These are phyloP conservation scores for Fopius arisanus DNA, from an alignment of 1,140 invertebrate species.

Conservation along the genomic window DNA sequence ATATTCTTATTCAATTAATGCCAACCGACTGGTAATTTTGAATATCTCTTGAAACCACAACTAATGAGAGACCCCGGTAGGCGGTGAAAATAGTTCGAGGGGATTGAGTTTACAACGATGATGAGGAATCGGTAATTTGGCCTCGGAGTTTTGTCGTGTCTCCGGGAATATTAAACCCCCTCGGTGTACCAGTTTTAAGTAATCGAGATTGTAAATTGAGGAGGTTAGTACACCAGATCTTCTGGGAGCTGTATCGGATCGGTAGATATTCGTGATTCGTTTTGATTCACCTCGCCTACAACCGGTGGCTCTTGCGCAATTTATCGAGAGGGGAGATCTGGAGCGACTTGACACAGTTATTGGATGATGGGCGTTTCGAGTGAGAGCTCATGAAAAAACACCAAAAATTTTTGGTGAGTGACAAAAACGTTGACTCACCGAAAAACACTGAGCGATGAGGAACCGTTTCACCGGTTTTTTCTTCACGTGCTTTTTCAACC, in stretches of 20 bases:
- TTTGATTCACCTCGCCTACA: constrained; percentile 24
- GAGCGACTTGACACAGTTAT: constrained; percentile 56
- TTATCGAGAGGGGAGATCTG: constrained; percentile 43
- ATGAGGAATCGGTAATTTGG: constrained; percentile 9
- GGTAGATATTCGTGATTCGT: constrained; percentile 40
- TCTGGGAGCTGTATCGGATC: constrained; percentile 45
- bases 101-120: not conserved
- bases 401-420: not conserved
- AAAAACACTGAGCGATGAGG: constrained; percentile 9
- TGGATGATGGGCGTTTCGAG: constrained; percentile 29
- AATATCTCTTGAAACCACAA: not conserved
- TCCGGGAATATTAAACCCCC: constrained; percentile 33
- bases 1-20: no score
- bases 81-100: not conserved
- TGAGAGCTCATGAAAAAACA: constrained; percentile 2
- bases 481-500: not conserved
- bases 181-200: constrained; percentile 17
- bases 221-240: constrained; percentile 41
- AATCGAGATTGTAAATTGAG: constrained; percentile 41
- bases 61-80: not conserved
- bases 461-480: no score
- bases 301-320: constrained; percentile 47
- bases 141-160: not conserved
- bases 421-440: not conserved
- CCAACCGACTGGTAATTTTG: no score